Conservation (phyloP, 2,113 vertebrate species). For the Takifugu flavidus region DNA sequence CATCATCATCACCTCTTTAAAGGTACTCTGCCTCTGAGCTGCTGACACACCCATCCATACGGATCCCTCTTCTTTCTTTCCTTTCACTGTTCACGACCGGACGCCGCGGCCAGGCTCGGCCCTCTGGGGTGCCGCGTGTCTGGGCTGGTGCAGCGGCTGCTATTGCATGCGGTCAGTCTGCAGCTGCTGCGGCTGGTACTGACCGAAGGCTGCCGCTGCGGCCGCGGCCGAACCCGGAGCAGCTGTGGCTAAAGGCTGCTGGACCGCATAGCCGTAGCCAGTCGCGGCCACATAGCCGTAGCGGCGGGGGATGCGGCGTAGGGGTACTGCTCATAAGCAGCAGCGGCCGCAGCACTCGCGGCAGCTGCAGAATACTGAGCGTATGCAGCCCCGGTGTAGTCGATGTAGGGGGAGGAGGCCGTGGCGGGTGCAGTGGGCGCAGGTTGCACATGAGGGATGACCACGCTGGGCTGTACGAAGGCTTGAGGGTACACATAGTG, state of each 20-base stretch:
- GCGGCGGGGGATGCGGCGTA: slow-evolving; percentile 90
- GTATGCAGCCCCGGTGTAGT: slow-evolving; percentile 94
- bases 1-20: slow-evolving; percentile 43
- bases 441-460: slow-evolving; percentile 92
- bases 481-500: slow-evolving; percentile 98
- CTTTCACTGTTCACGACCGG: slow-evolving; percentile 28
- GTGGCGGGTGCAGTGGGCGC: slow-evolving; percentile 77
- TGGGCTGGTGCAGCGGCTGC: slow-evolving; percentile 66
- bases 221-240: slow-evolving; percentile 81
- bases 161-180: slow-evolving; percentile 98
- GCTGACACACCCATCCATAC: slow-evolving; percentile 28
- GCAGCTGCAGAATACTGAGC: slow-evolving; percentile 90
- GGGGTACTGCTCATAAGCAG: slow-evolving; percentile 92
- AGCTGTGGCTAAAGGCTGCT: slow-evolving; percentile 86
- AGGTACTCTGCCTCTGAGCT: slow-evolving; percentile 46
- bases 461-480: slow-evolving; percentile 94
- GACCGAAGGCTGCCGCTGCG: slow-evolving; percentile 87
- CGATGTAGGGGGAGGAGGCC: slow-evolving; percentile 90
- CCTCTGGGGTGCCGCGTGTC: slow-evolving; percentile 30
- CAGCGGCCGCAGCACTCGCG: slow-evolving; percentile 76
- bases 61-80: slow-evolving; percentile 36
- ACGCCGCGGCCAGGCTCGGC: slow-evolving; percentile 30
- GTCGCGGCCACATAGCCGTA: slow-evolving; percentile 84
- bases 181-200: slow-evolving; percentile 96
- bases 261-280: slow-evolving; percentile 90